Conservation (phyloP, 1,140 invertebrate species). For the Agraylea sexmaculata region DNA sequence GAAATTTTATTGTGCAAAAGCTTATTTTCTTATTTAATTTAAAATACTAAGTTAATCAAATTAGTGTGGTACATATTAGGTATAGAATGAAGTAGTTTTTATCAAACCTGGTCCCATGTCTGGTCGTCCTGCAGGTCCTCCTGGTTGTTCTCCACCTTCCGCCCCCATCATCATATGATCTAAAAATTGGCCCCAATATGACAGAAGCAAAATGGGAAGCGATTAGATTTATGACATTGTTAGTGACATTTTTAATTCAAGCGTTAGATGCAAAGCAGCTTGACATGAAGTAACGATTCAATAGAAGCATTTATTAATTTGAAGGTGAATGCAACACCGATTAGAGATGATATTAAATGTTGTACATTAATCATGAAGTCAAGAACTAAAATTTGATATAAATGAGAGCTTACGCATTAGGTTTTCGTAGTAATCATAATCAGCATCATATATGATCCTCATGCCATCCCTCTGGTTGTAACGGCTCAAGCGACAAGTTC, state of each 20-base stretch:
- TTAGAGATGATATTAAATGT: constrained; percentile 1
- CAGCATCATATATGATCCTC: constrained; percentile 76
- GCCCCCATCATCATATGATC: constrained; percentile 22
- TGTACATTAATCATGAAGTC: constrained; percentile 1
- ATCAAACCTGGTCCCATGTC: constrained; percentile 19
- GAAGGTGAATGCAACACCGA: background rate
- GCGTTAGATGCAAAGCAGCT: too few relatives aligned
- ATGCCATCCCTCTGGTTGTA: constrained; percentile 81
- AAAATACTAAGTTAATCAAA: background rate
- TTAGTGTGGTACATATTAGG: constrained; percentile 1
- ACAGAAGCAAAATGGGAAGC: constrained; percentile 9
- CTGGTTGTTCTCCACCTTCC: constrained; percentile 16
- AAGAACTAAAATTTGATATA: background rate
- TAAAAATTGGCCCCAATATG: constrained; percentile 1
- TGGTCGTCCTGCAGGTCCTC: constrained; percentile 10
- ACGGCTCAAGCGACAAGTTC: constrained; percentile 71
- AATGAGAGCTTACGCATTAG: constrained; percentile 66
- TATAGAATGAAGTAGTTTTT: background rate
- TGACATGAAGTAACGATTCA: too few relatives aligned
- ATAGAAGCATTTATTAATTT: too few relatives aligned
- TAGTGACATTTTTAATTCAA: too few relatives aligned
- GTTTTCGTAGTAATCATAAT: constrained; percentile 87
- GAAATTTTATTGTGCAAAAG: too few relatives aligned
- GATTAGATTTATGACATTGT: too few relatives aligned
- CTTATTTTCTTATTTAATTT: constrained; percentile 5